These are phyloP conservation scores for Adrianichthys oophorus DNA, from an alignment of 2,797 vertebrate species.

Conservation along the genomic window DNA sequence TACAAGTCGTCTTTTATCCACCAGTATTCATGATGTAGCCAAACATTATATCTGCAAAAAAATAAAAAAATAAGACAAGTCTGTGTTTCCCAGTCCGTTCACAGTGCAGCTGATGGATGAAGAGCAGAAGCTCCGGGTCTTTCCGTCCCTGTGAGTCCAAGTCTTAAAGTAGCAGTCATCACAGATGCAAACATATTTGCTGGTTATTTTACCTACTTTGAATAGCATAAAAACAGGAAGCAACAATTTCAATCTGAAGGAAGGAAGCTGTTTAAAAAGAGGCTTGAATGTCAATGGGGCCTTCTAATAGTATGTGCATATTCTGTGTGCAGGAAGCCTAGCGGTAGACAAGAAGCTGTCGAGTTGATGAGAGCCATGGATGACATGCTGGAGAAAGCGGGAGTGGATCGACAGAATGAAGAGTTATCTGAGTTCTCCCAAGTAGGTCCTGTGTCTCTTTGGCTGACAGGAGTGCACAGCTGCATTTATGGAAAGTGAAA, in stretches of 20 bases:
- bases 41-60: not conserved
- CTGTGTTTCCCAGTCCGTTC: conserved; percentile 81
- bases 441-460: conserved; percentile 59
- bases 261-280: not conserved
- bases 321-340: conserved; percentile 80
- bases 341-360: conserved; percentile 82
- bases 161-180: not conserved
- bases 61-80: not conserved
- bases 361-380: conserved; percentile 88
- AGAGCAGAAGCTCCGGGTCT: conserved; percentile 80
- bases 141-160: conserved; percentile 87
- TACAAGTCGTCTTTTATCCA: not conserved
- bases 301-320: not conserved
- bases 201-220: no score
- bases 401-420: conserved; percentile 72
- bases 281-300: not conserved
- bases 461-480: not conserved
- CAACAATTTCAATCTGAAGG: not conserved
- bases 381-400: conserved; percentile 85
- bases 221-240: not conserved
- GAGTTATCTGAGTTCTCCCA: conserved; percentile 81
- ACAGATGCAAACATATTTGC: no score
- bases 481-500: conserved; percentile 4
- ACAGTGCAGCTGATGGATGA: conserved; percentile 85
- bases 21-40: not conserved